Evolutionary conservation across 2,888 invertebrate species (phyloP).

Genomic region (Thera obeliscata): DNA sequence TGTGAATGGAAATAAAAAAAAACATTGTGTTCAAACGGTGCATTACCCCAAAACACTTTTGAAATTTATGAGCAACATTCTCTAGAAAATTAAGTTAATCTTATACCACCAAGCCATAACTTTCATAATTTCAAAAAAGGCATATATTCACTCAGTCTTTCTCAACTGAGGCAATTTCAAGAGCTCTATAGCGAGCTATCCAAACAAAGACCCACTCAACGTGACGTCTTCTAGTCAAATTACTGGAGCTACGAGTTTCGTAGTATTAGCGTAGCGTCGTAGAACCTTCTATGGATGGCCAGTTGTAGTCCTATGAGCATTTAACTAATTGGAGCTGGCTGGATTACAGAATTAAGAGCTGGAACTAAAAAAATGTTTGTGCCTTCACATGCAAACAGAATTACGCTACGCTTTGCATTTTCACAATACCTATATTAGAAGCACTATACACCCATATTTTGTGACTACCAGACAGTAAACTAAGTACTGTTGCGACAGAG

Average conservation of each 20-base stretch:
- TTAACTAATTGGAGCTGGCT: background rate
- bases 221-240: conserved; percentile 28
- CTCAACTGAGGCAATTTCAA: conserved; percentile 13
- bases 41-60: too few relatives aligned
- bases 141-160: conserved; percentile 5
- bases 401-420: too few relatives aligned
- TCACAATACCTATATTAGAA: too few relatives aligned
- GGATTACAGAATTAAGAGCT: too few relatives aligned
- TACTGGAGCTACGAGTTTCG: conserved; percentile 28
- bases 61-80: background rate
- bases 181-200: conserved; percentile 21
- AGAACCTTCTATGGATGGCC: conserved; percentile 16
- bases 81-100: background rate
- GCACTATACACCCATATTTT: too few relatives aligned
- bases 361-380: too few relatives aligned
- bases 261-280: conserved; percentile 19
- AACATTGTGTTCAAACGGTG: too few relatives aligned
- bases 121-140: conserved; percentile 9
- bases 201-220: conserved; percentile 21
- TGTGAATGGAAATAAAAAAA: too few relatives aligned
- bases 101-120: background rate
- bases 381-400: too few relatives aligned
- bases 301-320: conserved; percentile 9
- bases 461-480: too few relatives aligned
- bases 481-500: too few relatives aligned